Base-by-base conservation (phyloP, 1,140 invertebrate species). In the Mycetomoellerius zeteki region DNA sequence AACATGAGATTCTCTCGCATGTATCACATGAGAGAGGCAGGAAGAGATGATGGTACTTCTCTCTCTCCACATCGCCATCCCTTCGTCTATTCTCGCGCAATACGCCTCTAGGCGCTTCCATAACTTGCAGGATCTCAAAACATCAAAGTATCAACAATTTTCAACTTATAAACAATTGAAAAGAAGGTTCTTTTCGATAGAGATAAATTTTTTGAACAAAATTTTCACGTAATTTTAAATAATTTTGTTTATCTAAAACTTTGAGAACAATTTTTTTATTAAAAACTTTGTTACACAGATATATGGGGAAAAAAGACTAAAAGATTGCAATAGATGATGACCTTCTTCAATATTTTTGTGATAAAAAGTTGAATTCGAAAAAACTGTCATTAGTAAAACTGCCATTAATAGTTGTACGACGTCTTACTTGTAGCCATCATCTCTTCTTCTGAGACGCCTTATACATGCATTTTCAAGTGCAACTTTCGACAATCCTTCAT, bases 31-130 rank as follows among this genome's bases (percentile, higher is more conserved):
- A 88, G 86, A 43, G 62, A 82, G 7, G 27, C 6, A 67, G 47
- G n/a, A 10, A 33, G 37, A 30, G 8, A 27, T 21, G 52, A 21
- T 27, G 37, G 69, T 62, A 85, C 85, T 89, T 76, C 67, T 50
- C 43, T 24, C 10, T 27, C 30, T 71, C 67, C 73, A 67, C 72
- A 73, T 67, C 65, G 43, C 60, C 62, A 84, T 81, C 89, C 86
- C 80, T 84, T 47, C 75, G 60, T 85, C 88, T 89, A 72, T 87
- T 90, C 86, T 62, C 75, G 67, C 73, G 47, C 71, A 77, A 62
- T 65, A 76, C 65, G 69, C 82, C 89, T 71, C 76, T 69, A 67
- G 77, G 89, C 77, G 82, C 81, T 91, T 90, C 89, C 73, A 90
- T 91, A 91, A 91, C 89, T 73, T 88, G 52, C 75, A 82, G 62